These are phyloP conservation scores for Galago senegalensis DNA, from an alignment of 2,797 vertebrate species.

Conservation along the genomic window DNA sequence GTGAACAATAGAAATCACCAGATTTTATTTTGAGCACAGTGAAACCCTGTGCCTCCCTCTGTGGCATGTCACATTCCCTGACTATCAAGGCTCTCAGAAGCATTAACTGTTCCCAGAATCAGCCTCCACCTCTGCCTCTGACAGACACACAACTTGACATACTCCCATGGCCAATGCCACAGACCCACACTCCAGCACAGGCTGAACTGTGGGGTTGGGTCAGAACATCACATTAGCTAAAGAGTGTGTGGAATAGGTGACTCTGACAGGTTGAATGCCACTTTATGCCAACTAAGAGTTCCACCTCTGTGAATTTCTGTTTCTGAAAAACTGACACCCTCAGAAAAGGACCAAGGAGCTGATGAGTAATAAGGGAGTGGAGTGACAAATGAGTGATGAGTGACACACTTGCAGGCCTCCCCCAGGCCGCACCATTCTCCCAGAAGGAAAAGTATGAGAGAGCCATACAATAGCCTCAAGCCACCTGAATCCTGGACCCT, in stretches of 20 bases:
- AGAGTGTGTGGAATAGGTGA: background rate
- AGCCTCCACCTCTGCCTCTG: background rate
- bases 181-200: conserved; percentile 38
- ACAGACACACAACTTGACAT: background rate
- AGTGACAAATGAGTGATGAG: background rate
- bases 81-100: background rate
- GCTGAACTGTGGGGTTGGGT: background rate
- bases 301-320: conserved; percentile 4
- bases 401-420: background rate
- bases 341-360: background rate
- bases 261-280: background rate
- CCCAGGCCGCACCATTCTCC: background rate
- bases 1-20: background rate
- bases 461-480: background rate
- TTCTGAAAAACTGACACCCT: conserved; percentile 46
- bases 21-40: background rate
- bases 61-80: background rate
- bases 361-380: background rate
- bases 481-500: background rate
- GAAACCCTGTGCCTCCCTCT: background rate
- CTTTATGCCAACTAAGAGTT: background rate
- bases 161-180: background rate
- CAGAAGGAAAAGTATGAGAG: background rate
- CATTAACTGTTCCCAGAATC: background rate
- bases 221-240: background rate